Conservation (phyloP, 2,797 vertebrate genomes). For the Gallinago stenura region DNA sequence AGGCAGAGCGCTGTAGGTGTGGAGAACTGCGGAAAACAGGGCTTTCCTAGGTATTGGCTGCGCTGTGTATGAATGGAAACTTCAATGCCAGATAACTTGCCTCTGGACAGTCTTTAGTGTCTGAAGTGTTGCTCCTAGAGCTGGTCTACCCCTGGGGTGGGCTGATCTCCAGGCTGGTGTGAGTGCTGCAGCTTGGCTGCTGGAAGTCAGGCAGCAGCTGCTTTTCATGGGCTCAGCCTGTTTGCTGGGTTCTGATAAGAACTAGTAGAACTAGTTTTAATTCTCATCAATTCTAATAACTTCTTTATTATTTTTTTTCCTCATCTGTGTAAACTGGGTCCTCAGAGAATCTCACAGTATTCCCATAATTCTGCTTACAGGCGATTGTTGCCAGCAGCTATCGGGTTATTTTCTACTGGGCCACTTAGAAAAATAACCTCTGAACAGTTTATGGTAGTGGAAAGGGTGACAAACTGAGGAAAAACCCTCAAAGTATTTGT, state of each 20-base stretch:
- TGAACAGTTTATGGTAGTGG: constrained; percentile 8
- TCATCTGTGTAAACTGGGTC: neutral
- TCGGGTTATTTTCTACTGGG: constrained; percentile 12
- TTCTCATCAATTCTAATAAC: neutral
- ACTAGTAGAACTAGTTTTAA: neutral
- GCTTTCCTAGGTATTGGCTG: neutral
- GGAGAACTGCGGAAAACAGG: neutral
- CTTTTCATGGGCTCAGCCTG: neutral
- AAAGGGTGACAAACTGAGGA: constrained; percentile 25
- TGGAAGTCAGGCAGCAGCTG: neutral
- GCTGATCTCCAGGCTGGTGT: neutral
- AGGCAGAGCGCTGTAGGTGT: neutral
- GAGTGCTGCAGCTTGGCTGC: neutral
- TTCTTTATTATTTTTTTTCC: neutral
- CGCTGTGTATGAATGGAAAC: neutral
- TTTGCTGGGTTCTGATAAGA: neutral
- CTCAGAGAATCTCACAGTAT: neutral
- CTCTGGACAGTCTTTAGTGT: neutral
- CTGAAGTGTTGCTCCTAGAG: neutral
- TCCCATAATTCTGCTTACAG: neutral
- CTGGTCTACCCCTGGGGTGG: rapidly evolving
- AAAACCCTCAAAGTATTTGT: constrained; percentile 37
- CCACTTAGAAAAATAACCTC: neutral
- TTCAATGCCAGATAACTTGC: neutral
- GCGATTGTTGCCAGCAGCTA: neutral